Conservation (phyloP, 1,140 invertebrate species). For the Atta texana region DNA sequence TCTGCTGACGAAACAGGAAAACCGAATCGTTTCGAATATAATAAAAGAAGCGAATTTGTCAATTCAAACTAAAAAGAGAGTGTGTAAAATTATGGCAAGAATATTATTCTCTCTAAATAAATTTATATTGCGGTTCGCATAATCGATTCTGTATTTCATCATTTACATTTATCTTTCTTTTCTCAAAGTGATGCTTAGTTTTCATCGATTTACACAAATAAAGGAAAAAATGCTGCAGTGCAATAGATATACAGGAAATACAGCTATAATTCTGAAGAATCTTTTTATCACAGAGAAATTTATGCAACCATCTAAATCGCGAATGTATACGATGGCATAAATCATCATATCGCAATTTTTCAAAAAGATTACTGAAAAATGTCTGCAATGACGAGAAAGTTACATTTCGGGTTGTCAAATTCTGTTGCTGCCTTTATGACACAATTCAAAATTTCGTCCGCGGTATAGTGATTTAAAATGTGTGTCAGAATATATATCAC, state of each 20-base stretch:
- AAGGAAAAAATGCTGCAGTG: background rate
- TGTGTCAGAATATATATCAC: background rate
- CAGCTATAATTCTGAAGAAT: background rate
- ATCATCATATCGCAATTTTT: slow-evolving; percentile 11
- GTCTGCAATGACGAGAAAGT: background rate
- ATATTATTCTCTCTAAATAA: slow-evolving; percentile 6
- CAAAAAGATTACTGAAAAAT: background rate
- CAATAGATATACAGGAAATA: background rate
- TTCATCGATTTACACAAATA: background rate
- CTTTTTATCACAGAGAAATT: slow-evolving; percentile 3
- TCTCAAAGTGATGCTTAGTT: background rate
- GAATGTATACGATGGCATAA: background rate
- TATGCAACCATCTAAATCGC: background rate
- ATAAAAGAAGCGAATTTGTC: background rate
- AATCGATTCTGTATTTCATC: background rate
- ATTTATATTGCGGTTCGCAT: slow-evolving; percentile 15
- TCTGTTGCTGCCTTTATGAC: background rate
- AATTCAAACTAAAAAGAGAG: background rate
- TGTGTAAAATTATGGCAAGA: slow-evolving; percentile 2
- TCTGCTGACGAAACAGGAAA: slow-evolving; percentile 57
- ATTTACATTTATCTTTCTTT: background rate
- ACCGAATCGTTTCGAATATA: slow-evolving; percentile 17
- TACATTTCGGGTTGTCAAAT: background rate
- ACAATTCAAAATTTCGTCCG: background rate
- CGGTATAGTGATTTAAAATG: background rate